Evolutionary conservation across 2,888 invertebrate genomes (phyloP).

Genomic region (Criorhina ranunculi): DNA sequence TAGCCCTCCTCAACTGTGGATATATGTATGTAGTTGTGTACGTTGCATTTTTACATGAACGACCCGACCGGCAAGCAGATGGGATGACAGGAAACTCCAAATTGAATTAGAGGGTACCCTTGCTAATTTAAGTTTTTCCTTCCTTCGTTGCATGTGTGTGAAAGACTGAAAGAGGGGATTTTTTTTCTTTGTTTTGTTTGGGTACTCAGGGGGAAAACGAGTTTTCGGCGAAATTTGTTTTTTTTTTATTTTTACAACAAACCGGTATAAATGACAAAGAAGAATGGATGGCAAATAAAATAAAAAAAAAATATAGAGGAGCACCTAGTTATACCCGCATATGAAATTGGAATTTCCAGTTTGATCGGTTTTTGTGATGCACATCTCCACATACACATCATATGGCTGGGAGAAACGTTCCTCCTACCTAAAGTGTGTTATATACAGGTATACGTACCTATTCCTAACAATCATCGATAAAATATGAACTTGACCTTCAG

Average conservation of each 20-base stretch:
- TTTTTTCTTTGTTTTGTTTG: slow-evolving; percentile 24
- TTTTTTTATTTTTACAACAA: slow-evolving; percentile 38
- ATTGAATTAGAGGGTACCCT: slow-evolving; percentile 72
- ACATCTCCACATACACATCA: slow-evolving; percentile 35
- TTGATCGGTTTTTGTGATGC: slow-evolving; percentile 64
- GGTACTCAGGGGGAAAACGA: slow-evolving; percentile 61
- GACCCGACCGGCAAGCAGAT: slow-evolving; percentile 62
- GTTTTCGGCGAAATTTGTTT: slow-evolving; percentile 39
- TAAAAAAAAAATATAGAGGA: slow-evolving; percentile 8
- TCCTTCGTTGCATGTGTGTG: slow-evolving; percentile 19
- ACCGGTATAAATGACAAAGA: slow-evolving; percentile 48
- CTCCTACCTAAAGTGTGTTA: background rate
- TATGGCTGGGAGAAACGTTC: no score
- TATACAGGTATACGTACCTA: background rate
- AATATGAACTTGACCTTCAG: slow-evolving; percentile 79
- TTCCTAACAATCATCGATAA: slow-evolving; percentile 71
- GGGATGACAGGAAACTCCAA: slow-evolving; percentile 76
- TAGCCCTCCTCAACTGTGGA: slow-evolving; percentile 26
- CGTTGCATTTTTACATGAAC: slow-evolving; percentile 42
- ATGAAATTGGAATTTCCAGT: slow-evolving; percentile 69
- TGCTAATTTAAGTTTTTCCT: slow-evolving; percentile 75
- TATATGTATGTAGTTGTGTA: slow-evolving; percentile 24
- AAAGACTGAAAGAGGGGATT: slow-evolving; percentile 38
- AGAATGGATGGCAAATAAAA: slow-evolving; percentile 6
- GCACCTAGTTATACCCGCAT: slow-evolving; percentile 37